phyloP scores from a whole-genome alignment of 1,140 invertebrate species.

The Megalonaias nervosa region DNA sequence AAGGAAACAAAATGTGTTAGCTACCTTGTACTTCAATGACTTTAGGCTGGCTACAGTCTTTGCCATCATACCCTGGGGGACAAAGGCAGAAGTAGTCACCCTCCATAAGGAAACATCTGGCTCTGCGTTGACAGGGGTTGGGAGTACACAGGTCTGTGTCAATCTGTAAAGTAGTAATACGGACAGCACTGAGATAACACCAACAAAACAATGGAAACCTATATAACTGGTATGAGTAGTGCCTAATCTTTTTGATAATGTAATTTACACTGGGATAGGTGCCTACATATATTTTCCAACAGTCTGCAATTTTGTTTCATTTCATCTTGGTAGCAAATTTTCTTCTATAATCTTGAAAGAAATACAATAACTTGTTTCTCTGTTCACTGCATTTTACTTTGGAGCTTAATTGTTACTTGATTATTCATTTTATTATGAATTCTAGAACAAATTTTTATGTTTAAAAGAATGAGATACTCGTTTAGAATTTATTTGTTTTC shows the following conservation, averaged over 20 bases:
- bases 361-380: no score
- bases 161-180: conserved; percentile 49
- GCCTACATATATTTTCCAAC: background rate
- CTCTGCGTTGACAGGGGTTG: conserved; percentile 83
- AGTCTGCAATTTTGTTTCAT: background rate
- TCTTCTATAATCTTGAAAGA: no score
- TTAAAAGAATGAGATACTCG: no score
- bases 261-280: background rate
- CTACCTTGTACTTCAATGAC: conserved; percentile 15
- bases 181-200: no score
- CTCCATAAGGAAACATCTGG: conserved; percentile 69
- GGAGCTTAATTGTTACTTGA: no score
- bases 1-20: background rate
- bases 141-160: conserved; percentile 73
- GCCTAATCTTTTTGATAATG: background rate
- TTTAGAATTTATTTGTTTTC: no score
- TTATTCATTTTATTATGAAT: no score
- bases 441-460: no score
- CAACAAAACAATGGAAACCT: background rate
- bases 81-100: conserved; percentile 67
- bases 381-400: no score
- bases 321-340: no score
- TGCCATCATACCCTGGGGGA: conserved; percentile 49
- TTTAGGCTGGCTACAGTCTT: conserved; percentile 49
- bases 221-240: background rate